Evolutionary conservation across 37 sponge, comb jelly and placozoan genomes (phyloP).

Genomic region (Hormiphora californensis): DNA sequence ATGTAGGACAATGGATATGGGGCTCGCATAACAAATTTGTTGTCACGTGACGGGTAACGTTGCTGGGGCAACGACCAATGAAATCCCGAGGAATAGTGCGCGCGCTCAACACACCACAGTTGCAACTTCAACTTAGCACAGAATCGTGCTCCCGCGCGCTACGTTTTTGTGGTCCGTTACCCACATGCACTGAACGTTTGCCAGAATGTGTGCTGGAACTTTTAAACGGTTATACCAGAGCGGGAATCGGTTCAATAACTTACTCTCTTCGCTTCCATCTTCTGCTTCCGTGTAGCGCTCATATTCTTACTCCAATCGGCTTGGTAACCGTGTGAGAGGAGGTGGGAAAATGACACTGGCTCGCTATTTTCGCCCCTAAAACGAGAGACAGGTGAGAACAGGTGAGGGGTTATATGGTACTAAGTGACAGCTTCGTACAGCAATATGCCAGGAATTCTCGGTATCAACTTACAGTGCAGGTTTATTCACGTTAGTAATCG

Average conservation of each 20-base stretch:
- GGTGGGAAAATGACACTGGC: slow-evolving; percentile 18
- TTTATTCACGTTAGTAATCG: not conserved
- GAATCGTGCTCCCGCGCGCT: slow-evolving; percentile 25
- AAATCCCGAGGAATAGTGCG: not conserved
- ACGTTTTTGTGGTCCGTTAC: no score
- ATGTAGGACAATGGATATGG: not conserved
- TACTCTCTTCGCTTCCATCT: slow-evolving; percentile 34
- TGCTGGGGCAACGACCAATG: slow-evolving; percentile 31
- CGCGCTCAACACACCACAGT: not conserved
- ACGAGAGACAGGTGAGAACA: not conserved
- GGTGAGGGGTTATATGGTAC: not conserved
- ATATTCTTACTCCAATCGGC: slow-evolving; percentile 41
- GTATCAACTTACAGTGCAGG: slow-evolving; percentile 4
- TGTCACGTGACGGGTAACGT: slow-evolving; percentile 17
- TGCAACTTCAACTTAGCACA: not conserved
- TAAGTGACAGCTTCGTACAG: not conserved
- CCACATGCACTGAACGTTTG: not conserved
- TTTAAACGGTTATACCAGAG: not conserved
- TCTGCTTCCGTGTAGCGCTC: slow-evolving; percentile 22
- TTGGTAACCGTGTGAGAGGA: slow-evolving; percentile 40
- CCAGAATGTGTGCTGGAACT: not conserved
- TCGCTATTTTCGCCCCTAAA: slow-evolving; percentile 22
- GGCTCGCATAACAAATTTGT: not conserved
- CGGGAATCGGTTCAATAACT: not conserved
- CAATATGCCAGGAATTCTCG: not conserved